Conservation (phyloP, 2,888 invertebrate genomes). For the Brachyptera putata region DNA sequence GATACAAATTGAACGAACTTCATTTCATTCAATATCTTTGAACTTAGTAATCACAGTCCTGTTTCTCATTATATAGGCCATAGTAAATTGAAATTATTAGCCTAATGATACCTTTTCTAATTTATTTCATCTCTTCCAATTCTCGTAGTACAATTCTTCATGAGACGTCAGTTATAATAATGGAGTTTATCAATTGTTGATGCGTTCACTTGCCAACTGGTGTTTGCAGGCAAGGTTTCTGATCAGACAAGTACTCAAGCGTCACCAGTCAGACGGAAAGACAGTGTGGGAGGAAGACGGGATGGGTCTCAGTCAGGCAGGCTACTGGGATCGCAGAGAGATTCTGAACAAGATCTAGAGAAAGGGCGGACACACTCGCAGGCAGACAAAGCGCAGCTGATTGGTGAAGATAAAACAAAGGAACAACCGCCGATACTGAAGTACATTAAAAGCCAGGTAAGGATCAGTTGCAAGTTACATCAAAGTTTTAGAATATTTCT, state of each 20-base stretch:
- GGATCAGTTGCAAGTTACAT: constrained; percentile 1
- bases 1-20: no score
- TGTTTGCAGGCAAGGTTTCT: constrained; percentile 66
- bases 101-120: no score
- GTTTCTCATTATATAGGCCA: no score
- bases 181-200: background rate
- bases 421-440: constrained; percentile 69
- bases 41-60: no score
- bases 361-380: constrained; percentile 32
- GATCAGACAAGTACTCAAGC: constrained; percentile 76
- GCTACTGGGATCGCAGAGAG: constrained; percentile 45
- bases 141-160: no score
- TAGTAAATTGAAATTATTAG: no score
- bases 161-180: background rate
- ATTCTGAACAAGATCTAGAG: constrained; percentile 51
- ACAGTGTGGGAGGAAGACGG: constrained; percentile 62
- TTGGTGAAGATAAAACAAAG: constrained; percentile 45
- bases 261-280: constrained; percentile 73
- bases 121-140: no score
- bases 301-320: constrained; percentile 51
- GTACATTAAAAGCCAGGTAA: constrained; percentile 69
- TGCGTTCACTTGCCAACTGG: no score
- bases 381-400: constrained; percentile 38
- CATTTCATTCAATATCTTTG: no score
- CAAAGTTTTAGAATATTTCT: no score